Evolutionary conservation across 2,113 vertebrate genomes (phyloP).

Genomic region (Gopherus evgoodei): DNA sequence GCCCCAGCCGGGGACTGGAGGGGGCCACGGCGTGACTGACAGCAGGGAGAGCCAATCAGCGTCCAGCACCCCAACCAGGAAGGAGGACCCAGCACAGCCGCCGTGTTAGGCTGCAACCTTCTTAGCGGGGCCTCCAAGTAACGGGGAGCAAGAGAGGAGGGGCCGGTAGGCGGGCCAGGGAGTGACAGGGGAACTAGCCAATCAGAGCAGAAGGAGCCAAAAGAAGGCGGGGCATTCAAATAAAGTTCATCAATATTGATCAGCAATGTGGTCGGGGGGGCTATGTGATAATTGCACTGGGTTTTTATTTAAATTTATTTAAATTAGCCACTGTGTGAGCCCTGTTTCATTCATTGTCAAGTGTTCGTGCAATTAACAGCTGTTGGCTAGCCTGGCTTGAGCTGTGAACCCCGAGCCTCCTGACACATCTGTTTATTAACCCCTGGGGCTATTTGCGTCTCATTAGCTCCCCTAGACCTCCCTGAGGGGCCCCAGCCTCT

Average conservation of each 20-base stretch:
- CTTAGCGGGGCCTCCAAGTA: neutral
- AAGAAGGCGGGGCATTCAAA: neutral
- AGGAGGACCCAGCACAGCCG: neutral
- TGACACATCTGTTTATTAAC: too few species aligned
- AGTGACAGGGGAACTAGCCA: neutral
- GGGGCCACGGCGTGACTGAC: neutral
- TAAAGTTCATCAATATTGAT: neutral
- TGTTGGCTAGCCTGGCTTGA: neutral
- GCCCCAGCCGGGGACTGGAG: neutral
- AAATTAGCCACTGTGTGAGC: neutral
- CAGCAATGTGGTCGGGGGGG: neutral
- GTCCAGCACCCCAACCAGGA: rapidly evolving
- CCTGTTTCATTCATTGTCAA: too few species aligned
- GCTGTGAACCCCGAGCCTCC: neutral
- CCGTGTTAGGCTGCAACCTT: neutral
- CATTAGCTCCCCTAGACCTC: too few species aligned
- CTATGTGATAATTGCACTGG: neutral
- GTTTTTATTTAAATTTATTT: neutral
- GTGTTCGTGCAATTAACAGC: too few species aligned
- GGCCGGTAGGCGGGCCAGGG: neutral
- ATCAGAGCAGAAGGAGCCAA: neutral
- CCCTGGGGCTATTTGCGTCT: too few species aligned
- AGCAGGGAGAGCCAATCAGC: neutral
- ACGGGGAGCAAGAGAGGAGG: neutral
- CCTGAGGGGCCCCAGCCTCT: neutral